Evolutionary conservation across 2,113 vertebrate species (phyloP).

Genomic region (Aphelocoma coerulescens): DNA sequence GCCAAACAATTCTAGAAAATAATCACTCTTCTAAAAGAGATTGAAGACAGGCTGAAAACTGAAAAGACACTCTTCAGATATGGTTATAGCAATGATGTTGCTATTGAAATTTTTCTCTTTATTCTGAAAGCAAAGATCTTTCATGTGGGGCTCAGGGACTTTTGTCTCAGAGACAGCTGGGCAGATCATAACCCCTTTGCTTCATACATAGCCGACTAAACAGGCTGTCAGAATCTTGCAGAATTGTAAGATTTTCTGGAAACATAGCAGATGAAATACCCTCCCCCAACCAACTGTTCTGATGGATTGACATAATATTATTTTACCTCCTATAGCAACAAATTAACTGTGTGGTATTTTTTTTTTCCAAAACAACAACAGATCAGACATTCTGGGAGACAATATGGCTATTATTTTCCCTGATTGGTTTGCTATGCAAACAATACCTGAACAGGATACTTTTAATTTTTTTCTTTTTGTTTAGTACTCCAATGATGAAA

Average conservation of each 20-base stretch:
- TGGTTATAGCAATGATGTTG: background rate
- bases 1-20: background rate
- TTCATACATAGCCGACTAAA: background rate
- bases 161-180: slow-evolving; percentile 35
- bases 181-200: background rate
- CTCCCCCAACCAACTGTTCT: slow-evolving; percentile 39
- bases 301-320: background rate
- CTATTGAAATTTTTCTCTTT: background rate
- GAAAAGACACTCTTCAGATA: background rate
- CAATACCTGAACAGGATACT: background rate
- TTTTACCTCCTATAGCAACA: slow-evolving; percentile 29
- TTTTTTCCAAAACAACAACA: background rate
- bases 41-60: background rate
- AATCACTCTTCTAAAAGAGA: background rate
- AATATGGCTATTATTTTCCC: background rate
- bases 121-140: background rate
- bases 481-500: background rate
- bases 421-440: background rate
- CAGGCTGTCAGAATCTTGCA: slow-evolving; percentile 33
- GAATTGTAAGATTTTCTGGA: slow-evolving; percentile 30
- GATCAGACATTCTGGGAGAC: background rate
- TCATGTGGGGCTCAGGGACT: background rate
- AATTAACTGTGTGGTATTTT: background rate
- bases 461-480: background rate
- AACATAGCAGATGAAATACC: background rate